phyloP scores from a whole-genome alignment of 2,888 invertebrate species.

The Scaptomyza tumidula region DNA sequence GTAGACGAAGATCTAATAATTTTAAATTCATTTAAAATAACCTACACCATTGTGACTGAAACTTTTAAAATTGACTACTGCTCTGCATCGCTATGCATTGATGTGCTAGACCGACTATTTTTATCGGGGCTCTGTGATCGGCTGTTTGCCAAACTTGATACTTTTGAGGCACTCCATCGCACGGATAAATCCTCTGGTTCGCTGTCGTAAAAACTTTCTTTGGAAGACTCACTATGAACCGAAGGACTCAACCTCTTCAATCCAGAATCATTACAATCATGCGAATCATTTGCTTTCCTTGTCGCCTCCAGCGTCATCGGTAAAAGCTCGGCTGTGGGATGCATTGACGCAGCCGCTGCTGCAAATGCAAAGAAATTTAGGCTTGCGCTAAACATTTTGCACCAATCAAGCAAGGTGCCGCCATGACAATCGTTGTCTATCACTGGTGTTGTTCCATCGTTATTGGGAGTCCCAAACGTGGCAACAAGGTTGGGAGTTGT shows the following conservation, averaged over 20 bases:
- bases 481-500: slow-evolving; percentile 1
- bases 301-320: slow-evolving; percentile 11
- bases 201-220: slow-evolving; percentile 79
- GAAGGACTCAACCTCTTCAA: slow-evolving; percentile 85
- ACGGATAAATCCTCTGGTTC: slow-evolving; percentile 84
- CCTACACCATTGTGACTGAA: slow-evolving; percentile 22
- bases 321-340: slow-evolving; percentile 44
- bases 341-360: slow-evolving; percentile 75
- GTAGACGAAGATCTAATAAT: slow-evolving; percentile 15
- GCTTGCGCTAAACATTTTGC: slow-evolving; percentile 88
- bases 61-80: slow-evolving; percentile 58
- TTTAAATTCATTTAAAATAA: slow-evolving; percentile 31
- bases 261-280: slow-evolving; percentile 69
- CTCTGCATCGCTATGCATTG: slow-evolving; percentile 67
- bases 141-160: slow-evolving; percentile 68
- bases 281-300: slow-evolving; percentile 37
- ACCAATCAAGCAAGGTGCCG: slow-evolving; percentile 89
- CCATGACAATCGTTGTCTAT: slow-evolving; percentile 43
- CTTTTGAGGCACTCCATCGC: slow-evolving; percentile 72
- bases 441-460: slow-evolving; percentile 32
- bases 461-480: slow-evolving; percentile 56
- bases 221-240: slow-evolving; percentile 75
- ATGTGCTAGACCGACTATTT: slow-evolving; percentile 58
- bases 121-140: slow-evolving; percentile 76
- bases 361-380: slow-evolving; percentile 78